phyloP scores from a whole-genome alignment of 2,888 invertebrate species.

The Drosophila ustulata region DNA sequence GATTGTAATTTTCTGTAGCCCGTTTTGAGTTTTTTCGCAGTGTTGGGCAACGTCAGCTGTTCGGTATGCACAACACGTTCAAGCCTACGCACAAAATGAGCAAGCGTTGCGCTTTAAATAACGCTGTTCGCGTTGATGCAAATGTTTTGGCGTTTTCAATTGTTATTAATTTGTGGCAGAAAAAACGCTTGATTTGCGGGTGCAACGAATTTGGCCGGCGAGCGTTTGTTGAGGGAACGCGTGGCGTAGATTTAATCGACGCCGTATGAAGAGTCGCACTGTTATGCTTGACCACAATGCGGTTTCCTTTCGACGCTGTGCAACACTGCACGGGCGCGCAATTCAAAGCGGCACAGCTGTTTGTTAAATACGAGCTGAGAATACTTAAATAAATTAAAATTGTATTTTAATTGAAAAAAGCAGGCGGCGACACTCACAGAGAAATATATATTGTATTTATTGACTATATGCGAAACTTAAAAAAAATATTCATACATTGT shows the following conservation, averaged over 20 bases:
- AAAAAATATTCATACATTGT: conserved; percentile 44
- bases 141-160: background rate
- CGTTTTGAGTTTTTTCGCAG: conserved; percentile 73
- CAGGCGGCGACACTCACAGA: conserved; percentile 19
- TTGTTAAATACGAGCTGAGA: background rate
- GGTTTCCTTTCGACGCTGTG: conserved; percentile 19
- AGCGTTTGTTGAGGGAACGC: conserved; percentile 10
- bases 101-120: conserved; percentile 8
- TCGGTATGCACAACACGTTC: conserved; percentile 55
- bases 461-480: conserved; percentile 52
- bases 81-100: conserved; percentile 30
- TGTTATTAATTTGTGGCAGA: conserved; percentile 12
- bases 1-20: conserved; percentile 71
- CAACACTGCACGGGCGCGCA: conserved; percentile 65
- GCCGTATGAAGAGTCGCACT: conserved; percentile 48
- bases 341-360: conserved; percentile 20
- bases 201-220: background rate
- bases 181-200: conserved; percentile 2
- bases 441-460: conserved; percentile 58
- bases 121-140: background rate
- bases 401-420: conserved; percentile 9
- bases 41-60: conserved; percentile 62
- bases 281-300: conserved; percentile 38
- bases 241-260: conserved; percentile 46
- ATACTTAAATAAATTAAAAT: too few species aligned